Evolutionary conservation across 2,113 vertebrate genomes (phyloP).

Genomic region (Tragelaphus strepsiceros): DNA sequence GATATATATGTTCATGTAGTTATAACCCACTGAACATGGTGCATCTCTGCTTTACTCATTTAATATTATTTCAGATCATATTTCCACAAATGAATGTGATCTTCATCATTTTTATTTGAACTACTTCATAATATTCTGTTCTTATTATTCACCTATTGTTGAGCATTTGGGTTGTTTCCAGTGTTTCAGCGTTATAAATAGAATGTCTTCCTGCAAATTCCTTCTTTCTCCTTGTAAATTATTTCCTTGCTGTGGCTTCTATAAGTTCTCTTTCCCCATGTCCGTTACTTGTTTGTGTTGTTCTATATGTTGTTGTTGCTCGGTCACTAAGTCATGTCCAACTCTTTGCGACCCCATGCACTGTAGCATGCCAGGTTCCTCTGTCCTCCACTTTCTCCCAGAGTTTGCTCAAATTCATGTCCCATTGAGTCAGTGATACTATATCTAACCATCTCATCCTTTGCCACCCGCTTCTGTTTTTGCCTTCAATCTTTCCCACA

Average conservation of each 20-base stretch:
- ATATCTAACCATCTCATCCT: background rate
- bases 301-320: background rate
- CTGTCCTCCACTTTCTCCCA: background rate
- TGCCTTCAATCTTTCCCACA: background rate
- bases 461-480: background rate
- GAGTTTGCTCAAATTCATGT: background rate
- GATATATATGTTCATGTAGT: background rate
- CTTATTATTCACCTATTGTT: slow-evolving; percentile 35
- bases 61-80: slow-evolving; percentile 22
- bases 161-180: slow-evolving; percentile 36
- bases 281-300: background rate
- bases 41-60: slow-evolving; percentile 25
- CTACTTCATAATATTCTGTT: slow-evolving; percentile 27
- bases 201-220: slow-evolving; percentile 1
- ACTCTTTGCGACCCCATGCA: background rate
- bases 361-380: background rate
- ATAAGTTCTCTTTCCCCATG: background rate
- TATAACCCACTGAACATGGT: background rate
- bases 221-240: background rate
- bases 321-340: background rate
- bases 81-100: slow-evolving; percentile 27
- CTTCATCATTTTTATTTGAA: slow-evolving; percentile 52
- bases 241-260: slow-evolving; percentile 17
- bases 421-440: background rate
- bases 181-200: slow-evolving; percentile 12